Evolutionary conservation across 2,888 invertebrate genomes (phyloP), one percentile per base, ranked within the genome.

Genomic region (Tryphoninae sp.): DNA sequence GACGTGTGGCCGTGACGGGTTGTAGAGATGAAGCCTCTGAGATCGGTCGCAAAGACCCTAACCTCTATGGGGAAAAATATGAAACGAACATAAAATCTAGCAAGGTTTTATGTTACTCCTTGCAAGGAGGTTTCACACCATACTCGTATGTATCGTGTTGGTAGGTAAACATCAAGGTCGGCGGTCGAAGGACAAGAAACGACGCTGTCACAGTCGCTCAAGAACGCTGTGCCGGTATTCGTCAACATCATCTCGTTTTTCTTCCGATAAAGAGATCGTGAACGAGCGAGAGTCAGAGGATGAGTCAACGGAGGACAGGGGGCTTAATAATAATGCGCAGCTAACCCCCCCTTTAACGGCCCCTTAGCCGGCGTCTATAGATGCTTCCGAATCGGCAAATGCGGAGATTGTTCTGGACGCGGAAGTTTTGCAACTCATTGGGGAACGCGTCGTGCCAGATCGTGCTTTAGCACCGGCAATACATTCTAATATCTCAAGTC

Each of bases 81-180:
- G 33, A 33, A 33, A 13, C 2, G 53, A 23, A 33, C 13, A 45
- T 23, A 22, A 58, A 71, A 71, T 71, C 59, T 61, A 49, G 71
- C 42, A 71, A 71, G 58, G 59, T 69, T 59, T 58, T 9, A 58
- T 58, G 58, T 42, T 9, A 58, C 58, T 40, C 22, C 65, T 23
- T 42, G 58, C 69, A 71, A 13, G 42, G 42, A 71, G 59, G 33
- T 23, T n/a, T 49, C 9, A 26, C 49, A 16, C 13, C 16, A 33
- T 69, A 6, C 33, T 33, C n/a, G n/a, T n/a, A n/a, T n/a, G n/a
- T 33, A 33, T 33, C 3, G 3, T 4, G 3, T 33, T 49, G 59
- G 59, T 61, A 72, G 26, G 71, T 16, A 72, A 59, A 11, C 71
- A 33, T 61, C 71, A 61, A 19, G 16, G 58, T 40, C 69, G 42